phyloP scores from a whole-genome alignment of 92 coral and sea anemone genomes.

The Blastomussa wellsi region DNA sequence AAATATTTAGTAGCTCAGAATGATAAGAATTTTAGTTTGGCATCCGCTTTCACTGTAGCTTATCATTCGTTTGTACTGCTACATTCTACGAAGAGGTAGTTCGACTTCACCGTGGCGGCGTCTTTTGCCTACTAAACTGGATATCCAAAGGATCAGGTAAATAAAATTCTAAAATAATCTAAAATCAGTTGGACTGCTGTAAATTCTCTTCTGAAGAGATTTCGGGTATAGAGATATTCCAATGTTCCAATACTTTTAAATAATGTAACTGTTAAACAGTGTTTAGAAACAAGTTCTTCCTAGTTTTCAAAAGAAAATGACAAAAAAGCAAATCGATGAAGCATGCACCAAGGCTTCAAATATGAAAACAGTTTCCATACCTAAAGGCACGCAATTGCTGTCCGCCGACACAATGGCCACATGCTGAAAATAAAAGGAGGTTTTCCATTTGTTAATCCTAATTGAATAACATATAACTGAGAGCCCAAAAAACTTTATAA shows the following conservation, averaged over 20 bases:
- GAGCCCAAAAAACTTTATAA: neutral
- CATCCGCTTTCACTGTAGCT: neutral
- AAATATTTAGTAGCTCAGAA: neutral
- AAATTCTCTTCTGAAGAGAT: neutral
- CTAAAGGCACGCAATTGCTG: neutral
- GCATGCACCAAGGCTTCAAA: neutral
- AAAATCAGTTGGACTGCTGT: neutral
- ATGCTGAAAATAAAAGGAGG: neutral
- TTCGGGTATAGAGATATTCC: neutral
- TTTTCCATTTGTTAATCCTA: neutral
- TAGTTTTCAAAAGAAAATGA: neutral
- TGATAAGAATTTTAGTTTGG: neutral
- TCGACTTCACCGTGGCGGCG: neutral
- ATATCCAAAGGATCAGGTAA: neutral
- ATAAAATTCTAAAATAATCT: neutral
- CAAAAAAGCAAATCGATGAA: neutral
- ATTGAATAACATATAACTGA: neutral
- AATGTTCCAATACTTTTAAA: neutral
- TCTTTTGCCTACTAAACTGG: neutral
- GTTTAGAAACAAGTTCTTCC: neutral
- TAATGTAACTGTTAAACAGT: neutral
- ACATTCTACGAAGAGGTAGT: neutral
- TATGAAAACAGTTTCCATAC: neutral
- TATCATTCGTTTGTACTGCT: neutral
- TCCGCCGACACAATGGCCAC: too few relatives aligned